A percentile compares a stretch with the other conserved stretches of the same genome.
phyloP scores from a whole-genome alignment of 2,797 vertebrate genomes.

The Helicolenus hilgendorfi region DNA sequence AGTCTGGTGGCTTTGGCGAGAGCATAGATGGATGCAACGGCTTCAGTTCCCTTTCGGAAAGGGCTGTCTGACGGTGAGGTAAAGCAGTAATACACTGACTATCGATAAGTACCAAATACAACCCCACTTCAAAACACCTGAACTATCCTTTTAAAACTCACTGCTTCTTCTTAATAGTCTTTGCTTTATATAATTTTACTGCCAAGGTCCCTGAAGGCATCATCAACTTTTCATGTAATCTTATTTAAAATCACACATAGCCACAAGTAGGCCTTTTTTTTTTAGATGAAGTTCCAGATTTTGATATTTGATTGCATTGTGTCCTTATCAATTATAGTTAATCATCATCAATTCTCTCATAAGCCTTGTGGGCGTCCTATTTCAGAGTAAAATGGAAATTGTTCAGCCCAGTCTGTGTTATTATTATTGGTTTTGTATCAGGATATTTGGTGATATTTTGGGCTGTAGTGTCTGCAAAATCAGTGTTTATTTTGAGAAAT shows the following conservation, averaged over 20 bases:
- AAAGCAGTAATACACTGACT: background rate
- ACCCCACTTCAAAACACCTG: background rate
- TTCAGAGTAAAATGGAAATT: background rate
- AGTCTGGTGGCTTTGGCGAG: background rate
- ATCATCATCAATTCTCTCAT: background rate
- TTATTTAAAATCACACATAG: background rate
- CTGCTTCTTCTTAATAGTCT: background rate
- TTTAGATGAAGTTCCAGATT: background rate
- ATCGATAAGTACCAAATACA: background rate
- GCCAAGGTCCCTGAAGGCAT: background rate
- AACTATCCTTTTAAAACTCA: background rate
- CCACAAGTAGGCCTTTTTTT: background rate
- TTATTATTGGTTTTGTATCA: background rate
- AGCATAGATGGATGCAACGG: background rate
- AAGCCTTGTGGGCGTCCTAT: background rate
- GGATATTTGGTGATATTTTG: constrained; percentile 8
- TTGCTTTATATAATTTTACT: background rate
- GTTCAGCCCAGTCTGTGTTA: background rate
- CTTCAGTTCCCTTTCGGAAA: fast-evolving
- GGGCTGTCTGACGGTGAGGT: background rate
- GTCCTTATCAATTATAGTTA: background rate
- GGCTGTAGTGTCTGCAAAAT: background rate
- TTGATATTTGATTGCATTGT: background rate
- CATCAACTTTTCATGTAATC: background rate
- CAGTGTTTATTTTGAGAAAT: constrained; percentile 25